Evolutionary conservation across 2,888 invertebrate genomes (phyloP), one percentile per base, ranked within the genome.

Genomic region (Neoascia interrupta): DNA sequence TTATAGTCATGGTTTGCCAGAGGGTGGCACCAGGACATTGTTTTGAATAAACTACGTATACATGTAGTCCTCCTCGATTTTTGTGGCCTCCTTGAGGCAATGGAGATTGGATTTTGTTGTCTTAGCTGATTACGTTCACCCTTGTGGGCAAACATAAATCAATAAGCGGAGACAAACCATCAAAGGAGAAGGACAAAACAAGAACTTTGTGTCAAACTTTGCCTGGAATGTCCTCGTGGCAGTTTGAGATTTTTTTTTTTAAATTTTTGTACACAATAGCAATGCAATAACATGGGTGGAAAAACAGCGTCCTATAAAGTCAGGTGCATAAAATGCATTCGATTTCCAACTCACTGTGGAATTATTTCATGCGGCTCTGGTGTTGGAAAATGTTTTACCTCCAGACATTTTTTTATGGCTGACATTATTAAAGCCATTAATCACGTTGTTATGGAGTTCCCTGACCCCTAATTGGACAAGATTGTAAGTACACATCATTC

Each of bases 401-500:
- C 13, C 31, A 49, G 45, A 54, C 60, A 6, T 47, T 45, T 73
- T 69, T 56, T 56, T 58, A n/a, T 31, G 83, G 84, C 85, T 87
- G 87, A 86, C 88, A 87, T 87, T 88, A 87, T 87, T 87, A 87
- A 87, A 87, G 83, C 86, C 88, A 88, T 87, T 87, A 88, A 87
- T 87, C 87, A 87, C 87, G 86, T 85, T 85, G 86, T 86, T 86
- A 85, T 85, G 84, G 86, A 86, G 85, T 84, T 73, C 43, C 31
- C 41, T 79, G 76, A 72, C 45, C 76, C 37, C 60, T 16, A 21
- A 16, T 13, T 66, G 66, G 54, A 34, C 23, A 53, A 19, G 37
- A 37, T 43, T 26, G 21, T 26, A n/a, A 28, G 39, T 39, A 39
- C 21, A 19, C 21, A 19, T 8, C 41, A 34, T n/a, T n/a, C 19